Evolutionary conservation across 2,797 vertebrate genomes (phyloP).

Genomic region (Acanthurus lineatus): DNA sequence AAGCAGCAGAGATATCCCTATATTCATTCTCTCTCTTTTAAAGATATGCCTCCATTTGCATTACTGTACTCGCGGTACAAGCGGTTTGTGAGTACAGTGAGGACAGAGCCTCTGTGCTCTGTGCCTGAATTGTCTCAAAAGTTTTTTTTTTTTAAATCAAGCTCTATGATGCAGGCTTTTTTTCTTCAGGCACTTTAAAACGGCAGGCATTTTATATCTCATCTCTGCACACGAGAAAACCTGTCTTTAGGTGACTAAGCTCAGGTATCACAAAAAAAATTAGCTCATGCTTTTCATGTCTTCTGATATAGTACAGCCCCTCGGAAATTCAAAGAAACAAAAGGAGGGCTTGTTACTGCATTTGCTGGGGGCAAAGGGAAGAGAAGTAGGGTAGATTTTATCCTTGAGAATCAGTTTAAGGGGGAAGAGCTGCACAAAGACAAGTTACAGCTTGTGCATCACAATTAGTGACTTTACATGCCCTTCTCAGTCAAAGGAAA

Average conservation of each 20-base stretch:
- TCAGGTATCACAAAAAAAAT: constrained; percentile 42
- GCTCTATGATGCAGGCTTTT: neutral
- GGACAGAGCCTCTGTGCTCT: constrained; percentile 23
- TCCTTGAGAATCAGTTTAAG: constrained; percentile 67
- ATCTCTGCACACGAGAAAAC: constrained; percentile 4
- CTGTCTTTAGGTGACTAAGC: constrained; percentile 29
- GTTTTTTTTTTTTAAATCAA: constrained; percentile 34
- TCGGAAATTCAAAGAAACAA: constrained; percentile 50
- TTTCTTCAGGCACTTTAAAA: constrained; percentile 32
- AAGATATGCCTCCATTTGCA: constrained; percentile 11
- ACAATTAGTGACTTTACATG: constrained; percentile 66
- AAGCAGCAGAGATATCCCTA: constrained; percentile 18
- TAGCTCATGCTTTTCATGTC: constrained; percentile 37
- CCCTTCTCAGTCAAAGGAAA: constrained; percentile 49
- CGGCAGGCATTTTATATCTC: constrained; percentile 20
- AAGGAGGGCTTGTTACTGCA: constrained; percentile 38
- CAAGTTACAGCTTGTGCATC: constrained; percentile 62
- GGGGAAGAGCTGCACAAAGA: constrained; percentile 56
- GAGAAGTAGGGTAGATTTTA: constrained; percentile 54
- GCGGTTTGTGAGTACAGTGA: neutral
- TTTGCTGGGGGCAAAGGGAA: constrained; percentile 31
- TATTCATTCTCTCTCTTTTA: constrained; percentile 3
- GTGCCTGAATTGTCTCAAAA: neutral
- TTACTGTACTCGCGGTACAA: neutral
- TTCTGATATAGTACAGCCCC: constrained; percentile 14